These are phyloP conservation scores for Onychostruthus taczanowskii DNA, from an alignment of 2,113 vertebrate species.

Conservation along the genomic window DNA sequence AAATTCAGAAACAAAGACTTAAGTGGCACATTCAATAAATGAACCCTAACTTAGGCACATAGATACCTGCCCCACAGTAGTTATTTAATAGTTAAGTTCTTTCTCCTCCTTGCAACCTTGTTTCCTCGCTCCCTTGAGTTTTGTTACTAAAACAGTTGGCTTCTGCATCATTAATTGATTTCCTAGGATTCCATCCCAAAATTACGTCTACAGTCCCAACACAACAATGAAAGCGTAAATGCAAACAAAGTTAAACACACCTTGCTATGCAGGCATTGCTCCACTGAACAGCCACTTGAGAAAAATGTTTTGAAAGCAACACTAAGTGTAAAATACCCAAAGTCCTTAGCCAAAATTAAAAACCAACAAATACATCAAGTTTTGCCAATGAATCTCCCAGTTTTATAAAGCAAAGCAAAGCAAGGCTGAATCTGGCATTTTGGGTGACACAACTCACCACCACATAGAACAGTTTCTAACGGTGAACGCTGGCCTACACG, in stretches of 20 bases:
- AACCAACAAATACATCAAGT: background rate
- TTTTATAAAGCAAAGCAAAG: slow-evolving; percentile 15
- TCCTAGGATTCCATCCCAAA: slow-evolving; percentile 49
- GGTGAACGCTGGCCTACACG: background rate
- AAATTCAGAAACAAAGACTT: background rate
- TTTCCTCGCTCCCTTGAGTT: background rate
- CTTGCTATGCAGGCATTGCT: background rate
- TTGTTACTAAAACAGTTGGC: slow-evolving; percentile 3
- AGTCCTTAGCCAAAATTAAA: slow-evolving; percentile 4
- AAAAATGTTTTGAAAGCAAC: background rate
- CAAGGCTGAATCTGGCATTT: background rate
- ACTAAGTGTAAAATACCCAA: background rate
- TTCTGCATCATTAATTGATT: slow-evolving; percentile 52
- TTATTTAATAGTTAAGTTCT: background rate
- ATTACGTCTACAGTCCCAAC: slow-evolving; percentile 1
- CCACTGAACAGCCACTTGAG: background rate
- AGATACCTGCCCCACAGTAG: background rate
- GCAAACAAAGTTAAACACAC: slow-evolving; percentile 33
- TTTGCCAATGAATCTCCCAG: background rate
- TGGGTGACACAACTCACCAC: background rate
- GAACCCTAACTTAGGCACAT: background rate
- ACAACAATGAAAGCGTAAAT: slow-evolving; percentile 26
- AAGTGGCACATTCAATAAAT: background rate
- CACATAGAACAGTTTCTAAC: background rate
- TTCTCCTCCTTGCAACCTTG: background rate